A percentile compares a stretch with the other conserved stretches of the same genome.
phyloP scores from a whole-genome alignment of 2,888 invertebrate species.

The Epirrita christyi region DNA sequence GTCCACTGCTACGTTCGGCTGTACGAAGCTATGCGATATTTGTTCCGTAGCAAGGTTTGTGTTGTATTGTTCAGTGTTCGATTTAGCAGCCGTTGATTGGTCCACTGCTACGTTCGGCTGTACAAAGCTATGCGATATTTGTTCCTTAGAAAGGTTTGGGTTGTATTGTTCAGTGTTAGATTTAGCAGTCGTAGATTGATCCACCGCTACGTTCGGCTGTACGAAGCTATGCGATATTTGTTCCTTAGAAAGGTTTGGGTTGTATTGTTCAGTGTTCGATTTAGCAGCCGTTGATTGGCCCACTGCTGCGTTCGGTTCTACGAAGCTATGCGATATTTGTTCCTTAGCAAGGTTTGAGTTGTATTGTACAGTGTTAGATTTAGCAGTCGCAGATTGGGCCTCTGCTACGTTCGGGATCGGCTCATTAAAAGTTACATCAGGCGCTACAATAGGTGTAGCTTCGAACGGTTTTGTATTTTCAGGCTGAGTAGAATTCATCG shows the following conservation, averaged over 20 bases:
- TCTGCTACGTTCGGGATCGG: too few species aligned
- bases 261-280: too few species aligned
- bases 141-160: constrained; percentile 11
- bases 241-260: constrained; percentile 8
- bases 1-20: not conserved
- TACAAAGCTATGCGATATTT: constrained; percentile 22
- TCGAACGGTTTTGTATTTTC: not conserved
- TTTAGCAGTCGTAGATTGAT: not conserved
- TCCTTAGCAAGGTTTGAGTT: too few species aligned
- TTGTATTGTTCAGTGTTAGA: too few species aligned
- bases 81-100: not conserved
- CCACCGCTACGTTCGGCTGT: not conserved
- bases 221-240: constrained; percentile 25
- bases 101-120: not conserved
- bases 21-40: constrained; percentile 23
- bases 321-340: too few species aligned
- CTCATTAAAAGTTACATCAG: constrained; percentile 8
- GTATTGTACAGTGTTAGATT: too few species aligned
- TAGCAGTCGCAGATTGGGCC: too few species aligned
- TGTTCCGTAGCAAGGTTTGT: constrained; percentile 15
- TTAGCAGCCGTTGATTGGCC: not conserved
- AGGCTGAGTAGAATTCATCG: not conserved
- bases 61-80: too few species aligned
- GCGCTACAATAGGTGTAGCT: not conserved
- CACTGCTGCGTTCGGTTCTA: not conserved